These are phyloP conservation scores for Steinernema hermaphroditum DNA, from an alignment of 2,888 invertebrate genomes.

Conservation along the genomic window DNA sequence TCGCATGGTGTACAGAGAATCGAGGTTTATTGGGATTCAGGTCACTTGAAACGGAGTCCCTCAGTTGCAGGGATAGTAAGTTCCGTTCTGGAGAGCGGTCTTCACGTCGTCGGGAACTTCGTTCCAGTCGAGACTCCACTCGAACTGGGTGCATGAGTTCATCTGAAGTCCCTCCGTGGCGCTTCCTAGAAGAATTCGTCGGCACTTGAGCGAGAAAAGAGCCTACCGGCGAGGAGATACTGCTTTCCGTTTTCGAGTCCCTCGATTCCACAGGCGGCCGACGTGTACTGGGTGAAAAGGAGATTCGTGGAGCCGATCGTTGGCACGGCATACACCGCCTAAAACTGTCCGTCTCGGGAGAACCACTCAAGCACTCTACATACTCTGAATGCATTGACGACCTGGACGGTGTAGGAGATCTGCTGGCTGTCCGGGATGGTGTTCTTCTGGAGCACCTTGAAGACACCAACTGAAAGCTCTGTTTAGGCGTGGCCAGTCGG, in stretches of 20 bases:
- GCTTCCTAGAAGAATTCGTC: not conserved
- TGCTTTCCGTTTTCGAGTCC: slow-evolving; percentile 35
- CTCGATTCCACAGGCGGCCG: slow-evolving; percentile 39
- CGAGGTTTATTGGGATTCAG: no score
- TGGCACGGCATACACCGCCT: slow-evolving; percentile 6
- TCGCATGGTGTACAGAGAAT: no score
- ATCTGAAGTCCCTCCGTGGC: not conserved
- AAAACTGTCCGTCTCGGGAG: not conserved
- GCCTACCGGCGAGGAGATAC: slow-evolving; percentile 30
- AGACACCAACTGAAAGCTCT: not conserved
- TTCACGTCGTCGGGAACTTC: not conserved
- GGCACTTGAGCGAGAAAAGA: no score
- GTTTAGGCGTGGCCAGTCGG: not conserved
- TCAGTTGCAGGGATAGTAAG: not conserved
- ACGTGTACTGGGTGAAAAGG: slow-evolving; percentile 32
- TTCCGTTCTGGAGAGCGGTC: not conserved
- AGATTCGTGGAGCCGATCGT: slow-evolving; percentile 23
- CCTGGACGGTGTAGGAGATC: slow-evolving; percentile 34
- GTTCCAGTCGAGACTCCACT: not conserved
- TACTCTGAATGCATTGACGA: slow-evolving; percentile 38
- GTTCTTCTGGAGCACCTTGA: not conserved
- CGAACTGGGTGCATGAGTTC: slow-evolving; percentile 1
- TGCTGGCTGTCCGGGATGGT: not conserved
- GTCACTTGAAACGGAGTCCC: no score
- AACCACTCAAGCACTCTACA: not conserved